Percentiles rank a stretch among this genome's conserved stretches.
phyloP scores from a whole-genome alignment of 2,797 vertebrate genomes.

The Parauchenoglanis punctatus region DNA sequence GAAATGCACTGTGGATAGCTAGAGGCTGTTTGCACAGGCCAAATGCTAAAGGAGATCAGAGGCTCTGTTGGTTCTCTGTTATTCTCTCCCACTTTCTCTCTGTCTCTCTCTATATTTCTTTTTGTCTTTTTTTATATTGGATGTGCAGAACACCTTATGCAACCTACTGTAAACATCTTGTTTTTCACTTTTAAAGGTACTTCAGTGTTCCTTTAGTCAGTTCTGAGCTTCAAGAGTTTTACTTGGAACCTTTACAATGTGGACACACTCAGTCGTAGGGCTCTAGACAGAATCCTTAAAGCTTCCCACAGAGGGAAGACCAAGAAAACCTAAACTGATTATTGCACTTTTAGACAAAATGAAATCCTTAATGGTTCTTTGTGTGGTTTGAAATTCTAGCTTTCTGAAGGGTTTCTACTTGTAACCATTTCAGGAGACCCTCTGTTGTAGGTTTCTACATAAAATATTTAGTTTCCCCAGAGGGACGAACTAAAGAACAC shows the following conservation, averaged over 20 bases:
- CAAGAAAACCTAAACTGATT: neutral
- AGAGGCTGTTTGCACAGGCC: conserved; percentile 16
- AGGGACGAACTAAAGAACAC: neutral
- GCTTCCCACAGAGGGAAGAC: neutral
- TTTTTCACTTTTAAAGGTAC: neutral
- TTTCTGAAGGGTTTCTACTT: neutral
- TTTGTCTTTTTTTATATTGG: neutral
- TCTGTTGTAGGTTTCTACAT: neutral
- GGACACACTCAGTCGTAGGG: neutral
- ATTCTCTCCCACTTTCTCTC: conserved; percentile 33
- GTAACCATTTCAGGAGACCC: neutral
- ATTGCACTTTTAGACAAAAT: neutral
- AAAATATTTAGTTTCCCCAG: neutral
- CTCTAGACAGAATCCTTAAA: neutral
- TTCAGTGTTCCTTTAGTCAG: neutral
- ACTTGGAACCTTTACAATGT: neutral
- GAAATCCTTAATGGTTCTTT: neutral
- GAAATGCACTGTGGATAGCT: neutral
- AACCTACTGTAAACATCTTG: neutral
- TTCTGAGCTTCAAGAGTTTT: neutral
- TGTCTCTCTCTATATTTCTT: conserved; percentile 36
- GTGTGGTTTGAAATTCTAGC: neutral
- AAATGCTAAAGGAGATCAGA: conserved; percentile 33
- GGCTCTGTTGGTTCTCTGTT: conserved; percentile 30
- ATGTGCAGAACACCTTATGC: neutral